These are phyloP conservation scores for Simalia tracyae DNA, from an alignment of 2,797 vertebrate species.

Conservation along the genomic window DNA sequence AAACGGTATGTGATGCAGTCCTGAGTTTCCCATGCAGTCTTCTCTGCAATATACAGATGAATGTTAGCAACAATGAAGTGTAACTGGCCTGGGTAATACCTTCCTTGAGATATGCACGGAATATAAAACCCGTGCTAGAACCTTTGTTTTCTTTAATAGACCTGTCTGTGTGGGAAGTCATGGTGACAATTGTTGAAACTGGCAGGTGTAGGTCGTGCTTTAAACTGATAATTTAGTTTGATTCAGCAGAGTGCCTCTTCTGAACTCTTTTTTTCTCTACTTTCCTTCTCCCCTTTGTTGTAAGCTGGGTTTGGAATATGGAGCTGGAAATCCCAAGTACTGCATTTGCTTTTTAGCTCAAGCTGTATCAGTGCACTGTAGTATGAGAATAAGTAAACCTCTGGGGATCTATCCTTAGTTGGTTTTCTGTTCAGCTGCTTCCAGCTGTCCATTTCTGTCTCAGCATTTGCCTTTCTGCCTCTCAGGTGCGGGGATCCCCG, in stretches of 20 bases:
- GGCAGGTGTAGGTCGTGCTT: background rate
- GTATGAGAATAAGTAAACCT: background rate
- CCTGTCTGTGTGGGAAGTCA: background rate
- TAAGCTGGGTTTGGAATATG: background rate
- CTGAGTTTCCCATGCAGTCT: background rate
- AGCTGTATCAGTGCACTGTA: background rate
- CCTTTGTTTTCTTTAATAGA: background rate
- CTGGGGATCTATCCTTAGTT: background rate
- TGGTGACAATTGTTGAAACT: background rate
- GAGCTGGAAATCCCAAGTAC: background rate
- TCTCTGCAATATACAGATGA: background rate
- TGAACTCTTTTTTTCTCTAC: background rate
- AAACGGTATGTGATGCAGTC: background rate
- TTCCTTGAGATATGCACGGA: background rate
- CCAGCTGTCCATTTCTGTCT: background rate
- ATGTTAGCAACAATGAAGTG: background rate
- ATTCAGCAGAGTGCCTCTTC: background rate
- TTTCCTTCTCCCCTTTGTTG: background rate
- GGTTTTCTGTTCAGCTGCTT: background rate
- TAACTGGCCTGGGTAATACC: too few species aligned
- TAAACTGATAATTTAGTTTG: background rate
- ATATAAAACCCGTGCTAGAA: background rate
- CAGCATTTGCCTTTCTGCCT: background rate
- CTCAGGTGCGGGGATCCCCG: conserved; percentile 89
- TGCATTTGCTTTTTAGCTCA: background rate